Base-by-base conservation (phyloP, 2,888 invertebrate genomes). In the Piscicola geometra region DNA sequence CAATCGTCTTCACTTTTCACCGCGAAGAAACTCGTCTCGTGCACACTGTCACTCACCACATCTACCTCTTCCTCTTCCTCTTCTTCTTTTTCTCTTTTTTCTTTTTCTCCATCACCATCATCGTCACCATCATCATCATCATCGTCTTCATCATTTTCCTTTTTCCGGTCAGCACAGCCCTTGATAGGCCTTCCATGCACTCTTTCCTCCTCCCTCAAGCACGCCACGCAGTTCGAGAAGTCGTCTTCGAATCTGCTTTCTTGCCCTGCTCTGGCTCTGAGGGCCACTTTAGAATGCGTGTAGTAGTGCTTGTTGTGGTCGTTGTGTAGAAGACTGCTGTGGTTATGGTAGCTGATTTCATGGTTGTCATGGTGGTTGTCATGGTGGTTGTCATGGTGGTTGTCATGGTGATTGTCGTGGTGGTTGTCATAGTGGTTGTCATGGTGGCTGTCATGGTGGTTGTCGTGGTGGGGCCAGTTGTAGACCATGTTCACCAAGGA, bases 11-110 rank as follows among this genome's bases (percentile, higher is more conserved):
- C 50, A 41, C 28, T 70, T 47, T 36, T 28, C 41, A 15, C 30
- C 28, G 28, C 12, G 36, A 50, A 25, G 30, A 36, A 15, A 35
- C 21, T 68, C 18, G 5, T 35, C 25, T 68, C 30, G 5, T 25
- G n/a, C n/a, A 15, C 30, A n/a, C 25, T 64, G 18, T 35, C 68
- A 33, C 33, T 60, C 60, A 78, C 75, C 77, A 78, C 76, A 75
- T 70, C 75, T 68, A 75, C 56, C 60, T 74, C 71, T 67, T 72
- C 41, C 71, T 47, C 77, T 76, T 50, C 60, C 60, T 64, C 60
- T 75, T 71, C 67, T 25, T 25, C 25, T 56, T 56, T 47, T 15
- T 21, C 60, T 25, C 25, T 56, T 56, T 5, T 56, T 56, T 74
- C 9, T 70, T 77, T 41, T 36, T 76, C 60, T 35, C 69, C 67